Base-by-base conservation (phyloP, 2,113 vertebrate genomes). In the Phrynocephalus versicolor region DNA sequence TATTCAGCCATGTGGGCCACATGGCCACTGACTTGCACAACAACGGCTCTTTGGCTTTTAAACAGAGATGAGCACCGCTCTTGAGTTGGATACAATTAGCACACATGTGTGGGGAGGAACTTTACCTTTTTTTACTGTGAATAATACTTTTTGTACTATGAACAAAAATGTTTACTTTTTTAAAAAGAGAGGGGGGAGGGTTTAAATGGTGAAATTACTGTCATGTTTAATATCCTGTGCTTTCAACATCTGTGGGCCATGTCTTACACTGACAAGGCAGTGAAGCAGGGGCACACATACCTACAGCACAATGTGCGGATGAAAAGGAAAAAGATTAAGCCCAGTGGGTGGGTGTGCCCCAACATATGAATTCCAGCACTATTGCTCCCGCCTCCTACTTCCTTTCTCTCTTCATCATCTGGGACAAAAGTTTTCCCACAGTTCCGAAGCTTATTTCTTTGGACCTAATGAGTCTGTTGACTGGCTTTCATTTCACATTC, bases 401-500 rank as follows among this genome's bases (percentile, higher is more conserved):
- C 71, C 83, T 9, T 19, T 21, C 78, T 30, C 85, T 82, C 71
- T 93, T 74, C 85, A 91, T 87, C 71, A 91, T 72, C 73, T 70
- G 82, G 88, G 90, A 94, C 79, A 93, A 93, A 92, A 90, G 91
- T 86, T 93, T 95, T 95, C 94, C 92, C 94, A 95, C 91, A 94
- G 90, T 88, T 88, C 86, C 82, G 80, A 88, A 82, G 79, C 87
- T 89, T 85, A 69, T 77, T 93, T 89, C 91, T 92, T 93, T 92
- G 88, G 92, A 93, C 78, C 83, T 91, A 92, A 95, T 93, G 89
- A 94, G 85, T 89, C 91, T 87, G 85, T 91, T 0, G 1, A 89
- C 92, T 45, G 75, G 91, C 85, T 92, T 91, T 80, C 77, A 82
- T 89, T 94, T 91, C 86, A 89, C 76, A 93, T 93, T 95, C 93